Percentiles rank a stretch among this genome's conserved stretches.
phyloP scores from a whole-genome alignment of 2,797 vertebrate species.

The Holocentrus rufus region DNA sequence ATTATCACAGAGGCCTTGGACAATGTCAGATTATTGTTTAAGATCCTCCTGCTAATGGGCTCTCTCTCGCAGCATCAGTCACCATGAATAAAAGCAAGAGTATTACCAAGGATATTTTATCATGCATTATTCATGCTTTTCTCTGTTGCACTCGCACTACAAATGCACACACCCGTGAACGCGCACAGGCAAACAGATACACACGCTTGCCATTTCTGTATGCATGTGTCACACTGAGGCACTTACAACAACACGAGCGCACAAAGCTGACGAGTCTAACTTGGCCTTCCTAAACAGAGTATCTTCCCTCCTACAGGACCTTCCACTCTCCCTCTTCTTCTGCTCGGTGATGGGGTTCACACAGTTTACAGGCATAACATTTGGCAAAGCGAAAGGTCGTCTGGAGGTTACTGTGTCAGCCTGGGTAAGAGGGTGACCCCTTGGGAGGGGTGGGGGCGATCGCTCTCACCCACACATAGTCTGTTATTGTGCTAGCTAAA shows the following conservation, averaged over 20 bases:
- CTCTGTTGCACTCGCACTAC: conserved; percentile 47
- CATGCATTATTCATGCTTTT: conserved; percentile 71
- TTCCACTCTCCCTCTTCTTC: conserved; percentile 42
- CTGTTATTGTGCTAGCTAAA: conserved; percentile 53
- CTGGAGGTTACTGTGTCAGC: conserved; percentile 80
- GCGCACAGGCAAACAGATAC: conserved; percentile 50
- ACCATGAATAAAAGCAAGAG: conserved; percentile 52
- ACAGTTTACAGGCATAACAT: conserved; percentile 76
- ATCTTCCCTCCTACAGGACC: conserved; percentile 44
- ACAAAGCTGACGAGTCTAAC: conserved; percentile 49
- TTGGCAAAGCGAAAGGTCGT: conserved; percentile 78
- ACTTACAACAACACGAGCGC: conserved; percentile 61
- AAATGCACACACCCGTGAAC: conserved; percentile 54
- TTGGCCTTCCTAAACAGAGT: conserved; percentile 52
- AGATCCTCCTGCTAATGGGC: background rate
- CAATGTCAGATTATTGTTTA: background rate
- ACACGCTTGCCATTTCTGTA: conserved; percentile 43
- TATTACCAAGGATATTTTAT: conserved; percentile 58
- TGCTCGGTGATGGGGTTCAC: conserved; percentile 67
- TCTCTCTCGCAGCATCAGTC: conserved; percentile 29
- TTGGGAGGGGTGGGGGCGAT: conserved; percentile 57
- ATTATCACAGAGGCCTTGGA: conserved; percentile 6
- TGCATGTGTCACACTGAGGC: conserved; percentile 66
- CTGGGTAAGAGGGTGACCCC: conserved; percentile 69
- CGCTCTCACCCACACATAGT: conserved; percentile 53